Evolutionary conservation across 2,888 invertebrate genomes (phyloP), one percentile per base, ranked within the genome.

Genomic region (Stictocephala bisonia): DNA sequence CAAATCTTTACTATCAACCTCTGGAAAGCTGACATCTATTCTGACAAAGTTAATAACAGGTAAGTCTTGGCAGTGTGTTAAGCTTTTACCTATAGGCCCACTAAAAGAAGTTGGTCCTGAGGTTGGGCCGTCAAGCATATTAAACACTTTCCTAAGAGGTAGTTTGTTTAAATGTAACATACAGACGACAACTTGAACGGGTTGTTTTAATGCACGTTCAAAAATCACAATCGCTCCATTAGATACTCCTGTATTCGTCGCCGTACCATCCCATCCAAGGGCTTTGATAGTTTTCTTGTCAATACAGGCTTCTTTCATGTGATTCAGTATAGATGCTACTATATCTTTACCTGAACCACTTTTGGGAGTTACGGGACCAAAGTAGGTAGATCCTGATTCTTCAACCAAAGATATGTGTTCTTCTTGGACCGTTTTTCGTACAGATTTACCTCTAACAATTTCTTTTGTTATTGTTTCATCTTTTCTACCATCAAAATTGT

Each of bases 381-480:
- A 58, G 27, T 58, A 58, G 22, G 15, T 58, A n/a, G 22, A 24
- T 15, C 27, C 58, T 20, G 58, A 27, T 27, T 58, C 58, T 58
- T 58, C 58, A 24, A 24, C 58, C 3, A 58, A 20, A 58, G 58
- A 58, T 13, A 58, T 27, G 24, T 58, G 58, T 58, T 58, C 58
- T 58, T 58, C 58, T 22, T 20, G 4, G 22, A 53, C 6, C 11
- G 53, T n/a, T 53, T 24, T 26, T 18, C 26, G 6, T 24, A 26
- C 58, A 58, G 3, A 20, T 58, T 58, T 58, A 58, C 22, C 58
- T 26, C 13, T 3, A 15, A 58, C 58, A 6, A 24, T 58, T 27
- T 58, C 58, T 58, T 58, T 58, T n/a, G 7, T 58, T 58, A 58
- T 58, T 2, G 58, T 58, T 58, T 58, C 58, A 58, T 58, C 58